phyloP scores from a whole-genome alignment of 1,140 invertebrate species.

The Diabrotica virgifera region DNA sequence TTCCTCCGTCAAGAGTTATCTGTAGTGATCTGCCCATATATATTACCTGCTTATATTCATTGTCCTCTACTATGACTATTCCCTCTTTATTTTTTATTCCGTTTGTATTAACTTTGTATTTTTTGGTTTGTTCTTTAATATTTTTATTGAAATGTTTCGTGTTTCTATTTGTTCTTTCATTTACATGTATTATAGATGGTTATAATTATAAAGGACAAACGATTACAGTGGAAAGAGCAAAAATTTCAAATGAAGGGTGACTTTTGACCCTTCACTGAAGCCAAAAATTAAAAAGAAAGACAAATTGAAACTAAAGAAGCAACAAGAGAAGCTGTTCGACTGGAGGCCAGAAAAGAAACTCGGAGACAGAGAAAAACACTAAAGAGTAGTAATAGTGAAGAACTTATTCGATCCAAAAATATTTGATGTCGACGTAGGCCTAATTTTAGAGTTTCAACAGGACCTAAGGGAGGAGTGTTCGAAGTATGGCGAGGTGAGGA shows the following conservation, averaged over 20 bases:
- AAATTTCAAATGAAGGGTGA: constrained; percentile 94
- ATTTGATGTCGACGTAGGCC: constrained; percentile 84
- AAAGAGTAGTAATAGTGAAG: constrained; percentile 89
- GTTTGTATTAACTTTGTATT: too few species aligned
- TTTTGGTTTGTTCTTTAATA: too few species aligned
- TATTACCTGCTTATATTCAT: too few species aligned
- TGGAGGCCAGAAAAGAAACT: constrained; percentile 92
- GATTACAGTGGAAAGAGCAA: constrained; percentile 86
- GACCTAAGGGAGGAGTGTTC: constrained; percentile 85
- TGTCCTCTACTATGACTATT: too few species aligned
- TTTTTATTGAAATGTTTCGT: too few species aligned
- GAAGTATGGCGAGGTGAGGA: constrained; percentile 91
- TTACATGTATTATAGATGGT: too few species aligned
- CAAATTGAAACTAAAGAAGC: constrained; percentile 86
- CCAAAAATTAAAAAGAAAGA: constrained; percentile 90
- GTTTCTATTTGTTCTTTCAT: too few species aligned
- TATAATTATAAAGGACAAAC: constrained; percentile 74
- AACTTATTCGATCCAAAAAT: constrained; percentile 90
- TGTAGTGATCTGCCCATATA: too few species aligned
- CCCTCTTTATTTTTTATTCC: too few species aligned
- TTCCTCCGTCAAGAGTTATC: too few species aligned
- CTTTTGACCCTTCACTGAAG: constrained; percentile 93
- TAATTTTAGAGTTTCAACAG: constrained; percentile 89
- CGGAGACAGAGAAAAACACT: constrained; percentile 80
- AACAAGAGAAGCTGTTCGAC: constrained; percentile 92